phyloP scores from a whole-genome alignment of 2,797 vertebrate genomes.

The Sciurus carolinensis region DNA sequence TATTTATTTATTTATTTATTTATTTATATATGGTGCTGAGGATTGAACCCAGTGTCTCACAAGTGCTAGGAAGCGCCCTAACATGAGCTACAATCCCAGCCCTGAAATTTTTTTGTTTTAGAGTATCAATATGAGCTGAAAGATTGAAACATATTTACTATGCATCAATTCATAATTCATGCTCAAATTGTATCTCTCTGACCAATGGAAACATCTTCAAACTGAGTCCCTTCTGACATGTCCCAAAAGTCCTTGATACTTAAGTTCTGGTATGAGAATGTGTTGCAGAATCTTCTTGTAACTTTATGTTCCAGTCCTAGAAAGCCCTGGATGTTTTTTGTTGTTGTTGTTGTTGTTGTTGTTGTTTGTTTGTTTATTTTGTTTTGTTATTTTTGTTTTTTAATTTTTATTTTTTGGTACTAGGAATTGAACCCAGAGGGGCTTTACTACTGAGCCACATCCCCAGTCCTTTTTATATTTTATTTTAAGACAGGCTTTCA shows the following conservation, averaged over 20 bases:
- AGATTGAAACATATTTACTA: neutral
- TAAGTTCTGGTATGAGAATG: constrained; percentile 30
- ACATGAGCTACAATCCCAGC: too few species aligned
- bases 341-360: too few species aligned
- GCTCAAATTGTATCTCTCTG: neutral
- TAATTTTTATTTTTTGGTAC: neutral
- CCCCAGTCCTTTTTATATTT: too few species aligned
- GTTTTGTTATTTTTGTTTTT: neutral
- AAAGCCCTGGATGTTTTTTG: neutral
- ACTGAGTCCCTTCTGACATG: neutral
- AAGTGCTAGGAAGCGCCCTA: too few species aligned
- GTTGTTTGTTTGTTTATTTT: too few species aligned
- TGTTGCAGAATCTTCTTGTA: constrained; percentile 29
- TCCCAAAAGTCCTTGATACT: constrained; percentile 33
- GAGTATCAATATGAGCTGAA: neutral
- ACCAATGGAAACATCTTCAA: constrained; percentile 4
- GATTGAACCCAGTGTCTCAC: too few species aligned
- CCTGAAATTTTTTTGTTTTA: neutral
- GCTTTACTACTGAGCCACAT: too few species aligned
- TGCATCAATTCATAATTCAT: neutral
- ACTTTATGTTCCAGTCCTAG: constrained; percentile 31
- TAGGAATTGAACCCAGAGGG: too few species aligned
- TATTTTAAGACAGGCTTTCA: too few species aligned
- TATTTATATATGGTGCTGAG: too few species aligned
- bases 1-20: too few species aligned